Conservation (phyloP, 2,113 vertebrate genomes). For the Casuarius casuarius region DNA sequence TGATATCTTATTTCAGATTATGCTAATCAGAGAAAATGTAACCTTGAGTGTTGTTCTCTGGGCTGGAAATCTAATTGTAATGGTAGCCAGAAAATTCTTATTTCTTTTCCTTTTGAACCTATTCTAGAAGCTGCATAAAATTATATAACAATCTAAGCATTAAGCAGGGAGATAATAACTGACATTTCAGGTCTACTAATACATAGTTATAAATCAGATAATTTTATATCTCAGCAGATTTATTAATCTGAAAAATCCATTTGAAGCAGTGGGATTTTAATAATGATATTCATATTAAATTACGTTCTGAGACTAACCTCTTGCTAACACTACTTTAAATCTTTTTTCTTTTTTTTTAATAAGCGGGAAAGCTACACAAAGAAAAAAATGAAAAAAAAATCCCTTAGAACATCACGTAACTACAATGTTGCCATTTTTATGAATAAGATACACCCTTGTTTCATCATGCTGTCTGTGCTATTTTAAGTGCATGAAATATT, state of each 20-base stretch:
- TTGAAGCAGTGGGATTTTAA: conserved; percentile 59
- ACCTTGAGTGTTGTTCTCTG: not conserved
- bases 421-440: not conserved
- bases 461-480: not conserved
- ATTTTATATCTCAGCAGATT: conserved; percentile 65
- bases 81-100: conserved; percentile 10
- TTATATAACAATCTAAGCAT: conserved; percentile 57
- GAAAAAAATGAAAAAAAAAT: not conserved
- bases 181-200: conserved; percentile 67
- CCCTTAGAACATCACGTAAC: not conserved
- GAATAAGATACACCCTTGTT: not conserved
- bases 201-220: conserved; percentile 67
- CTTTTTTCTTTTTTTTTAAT: not conserved
- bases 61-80: conserved; percentile 30
- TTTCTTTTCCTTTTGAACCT: conserved; percentile 37
- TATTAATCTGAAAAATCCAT: conserved; percentile 69
- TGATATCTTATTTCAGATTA: conserved; percentile 25
- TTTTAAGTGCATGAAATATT: not conserved
- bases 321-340: not conserved
- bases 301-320: conserved; percentile 48
- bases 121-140: conserved; percentile 61
- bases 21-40: not conserved
- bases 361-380: not conserved
- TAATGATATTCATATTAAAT: conserved; percentile 68
- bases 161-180: conserved; percentile 67